Evolutionary conservation across 2,888 invertebrate genomes (phyloP), one percentile per base, ranked within the genome.

Genomic region (Cerastis rubricosa): DNA sequence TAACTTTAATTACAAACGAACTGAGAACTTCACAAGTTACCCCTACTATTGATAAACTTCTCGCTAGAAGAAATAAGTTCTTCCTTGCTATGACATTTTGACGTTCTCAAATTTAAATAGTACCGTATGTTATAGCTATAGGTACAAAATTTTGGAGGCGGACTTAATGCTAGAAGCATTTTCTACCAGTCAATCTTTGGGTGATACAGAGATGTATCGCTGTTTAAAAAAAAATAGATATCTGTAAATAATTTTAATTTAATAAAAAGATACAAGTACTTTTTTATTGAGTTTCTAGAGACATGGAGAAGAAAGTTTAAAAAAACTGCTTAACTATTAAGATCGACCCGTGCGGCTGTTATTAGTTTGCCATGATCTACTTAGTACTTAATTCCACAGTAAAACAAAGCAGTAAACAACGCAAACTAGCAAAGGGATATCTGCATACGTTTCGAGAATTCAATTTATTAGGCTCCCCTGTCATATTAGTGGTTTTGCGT

Each of bases 401-500:
- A 74, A 74, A 84, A 75, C 76, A 51, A 63, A 67, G 59, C 57
- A 40, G 64, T 84, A 80, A 83, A 80, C 69, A 74, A 47, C 45
- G 57, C 65, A 74, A 74, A 81, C 68, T 66, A 61, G 71, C 74
- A 85, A 71, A 79, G 81, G 73, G 80, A 81, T 83, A 82, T 81
- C 78, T 77, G 63, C 82, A 51, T 81, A 80, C 83, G 81, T 80
- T 85, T 69, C 45, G 82, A 64, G 65, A 81, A 89, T 89, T 76
- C 78, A 88, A 88, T 88, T 88, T 80, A 79, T 84, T 82, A 51
- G 76, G 74, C 75, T 73, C 77, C 49, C 68, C 80, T 74, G 88
- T 88, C 88, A 88, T 81, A 87, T 88, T 87, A 88, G 84, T 63
- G 76, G 81, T 73, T 81, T 89, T 80, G 74, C 77, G 83, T 68